Evolutionary conservation across 2,888 invertebrate species (phyloP), one percentile per base, ranked within the genome.

Genomic region (Oligia fasciuncula): DNA sequence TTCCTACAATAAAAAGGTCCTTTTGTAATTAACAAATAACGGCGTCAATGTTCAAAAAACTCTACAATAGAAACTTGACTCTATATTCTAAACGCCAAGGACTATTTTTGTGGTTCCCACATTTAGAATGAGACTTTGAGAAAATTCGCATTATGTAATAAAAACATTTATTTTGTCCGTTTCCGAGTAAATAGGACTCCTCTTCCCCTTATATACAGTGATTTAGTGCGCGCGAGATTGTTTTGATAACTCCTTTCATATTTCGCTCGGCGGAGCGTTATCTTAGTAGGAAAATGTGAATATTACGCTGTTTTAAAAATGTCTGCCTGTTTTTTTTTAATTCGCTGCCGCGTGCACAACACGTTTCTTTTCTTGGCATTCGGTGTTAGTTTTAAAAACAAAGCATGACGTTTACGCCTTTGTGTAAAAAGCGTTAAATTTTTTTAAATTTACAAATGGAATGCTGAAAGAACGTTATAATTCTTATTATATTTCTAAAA

Each of bases 101-200:
- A 79, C 74, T 49, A 71, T 87, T 94, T 93, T 92, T 65, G 78
- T 67, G 2, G 62, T 85, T 76, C 3, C 6, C 14, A 43, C 14
- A 11, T 54, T 73, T 76, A 88, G 93, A 94, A 94, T 94, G 93
- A 92, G 94, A 94, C 94, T 95, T 93, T 91, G 96, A 97, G 96
- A 96, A 96, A 95, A 95, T 94, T 94, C 95, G 95, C 93, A 95
- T 96, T 96, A 96, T 96, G 96, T 96, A 96, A 96, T 96, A 95
- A 96, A 96, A 96, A 96, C 96, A 96, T 96, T 96, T 96, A 96
- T 97, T 96, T 96, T 95, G 95, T 94, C 94, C 96, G 96, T 96
- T 96, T 95, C 94, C 92, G 94, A 95, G 96, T 96, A 96, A 96
- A 96, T 95, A 95, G 93, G 93, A 95, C 93, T 94, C 93, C 94